A percentile compares a stretch with the other conserved stretches of the same genome.
phyloP scores from a whole-genome alignment of 2,888 invertebrate species.

The Hedya salicella region DNA sequence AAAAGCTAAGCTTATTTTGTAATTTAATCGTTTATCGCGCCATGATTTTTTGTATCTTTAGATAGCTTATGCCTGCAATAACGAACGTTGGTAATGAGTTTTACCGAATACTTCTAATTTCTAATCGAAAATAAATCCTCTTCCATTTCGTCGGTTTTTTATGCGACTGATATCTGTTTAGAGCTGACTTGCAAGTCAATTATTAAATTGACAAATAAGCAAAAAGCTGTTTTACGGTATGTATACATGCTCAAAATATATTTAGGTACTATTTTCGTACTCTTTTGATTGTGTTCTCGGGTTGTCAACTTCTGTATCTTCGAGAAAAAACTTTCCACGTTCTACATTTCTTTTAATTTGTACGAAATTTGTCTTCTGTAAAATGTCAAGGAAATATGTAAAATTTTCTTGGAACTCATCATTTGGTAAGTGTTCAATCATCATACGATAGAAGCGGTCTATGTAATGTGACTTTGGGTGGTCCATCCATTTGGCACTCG shows the following conservation, averaged over 20 bases:
- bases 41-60: conserved; percentile 21
- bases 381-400: neutral
- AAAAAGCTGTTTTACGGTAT: too few species aligned
- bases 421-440: conserved; percentile 22
- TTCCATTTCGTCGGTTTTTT: too few species aligned
- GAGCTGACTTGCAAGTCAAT: too few species aligned
- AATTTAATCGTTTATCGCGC: conserved; percentile 33
- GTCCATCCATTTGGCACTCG: conserved; percentile 56
- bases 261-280: too few species aligned
- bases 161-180: too few species aligned
- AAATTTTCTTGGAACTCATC: conserved; percentile 8
- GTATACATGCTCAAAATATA: too few species aligned
- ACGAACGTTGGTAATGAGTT: neutral
- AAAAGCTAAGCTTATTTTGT: conserved; percentile 33
- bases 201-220: too few species aligned
- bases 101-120: neutral
- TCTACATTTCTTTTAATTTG: neutral
- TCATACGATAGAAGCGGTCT: conserved; percentile 8
- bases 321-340: too few species aligned
- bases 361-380: neutral
- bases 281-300: too few species aligned
- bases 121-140: too few species aligned
- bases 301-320: too few species aligned
- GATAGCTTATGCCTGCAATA: conserved; percentile 8
- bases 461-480: conserved; percentile 34